A percentile compares a stretch with the other conserved stretches of the same genome.
Evolutionary conservation across 2,113 vertebrate species (phyloP).

Genomic region (Haemorhous mexicanus): DNA sequence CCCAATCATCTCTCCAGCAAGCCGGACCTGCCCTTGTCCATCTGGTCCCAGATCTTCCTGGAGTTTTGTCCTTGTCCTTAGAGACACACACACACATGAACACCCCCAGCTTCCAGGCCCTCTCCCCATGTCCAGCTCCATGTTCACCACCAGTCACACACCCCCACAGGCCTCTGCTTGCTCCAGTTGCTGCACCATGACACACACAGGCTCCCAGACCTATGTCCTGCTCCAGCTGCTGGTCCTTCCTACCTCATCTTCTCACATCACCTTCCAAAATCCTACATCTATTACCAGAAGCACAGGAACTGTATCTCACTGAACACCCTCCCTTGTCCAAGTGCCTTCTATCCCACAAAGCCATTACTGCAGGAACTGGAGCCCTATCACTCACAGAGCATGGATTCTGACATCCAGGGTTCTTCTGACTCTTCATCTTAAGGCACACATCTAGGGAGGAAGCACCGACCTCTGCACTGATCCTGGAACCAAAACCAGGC

Average conservation of each 20-base stretch:
- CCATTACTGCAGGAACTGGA: too few relatives aligned
- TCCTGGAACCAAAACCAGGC: neutral
- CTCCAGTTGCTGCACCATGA: neutral
- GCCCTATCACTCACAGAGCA: fast-evolving
- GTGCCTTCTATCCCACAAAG: neutral
- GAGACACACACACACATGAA: neutral
- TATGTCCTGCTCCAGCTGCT: neutral
- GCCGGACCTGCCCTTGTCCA: neutral
- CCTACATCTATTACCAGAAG: neutral
- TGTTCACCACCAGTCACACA: neutral
- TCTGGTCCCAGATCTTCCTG: neutral
- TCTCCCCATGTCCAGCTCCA: neutral
- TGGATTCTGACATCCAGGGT: neutral
- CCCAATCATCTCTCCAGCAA: neutral
- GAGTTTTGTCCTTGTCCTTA: neutral
- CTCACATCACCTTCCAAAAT: neutral
- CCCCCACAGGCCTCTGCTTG: fast-evolving
- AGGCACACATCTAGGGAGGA: neutral
- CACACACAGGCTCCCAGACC: neutral
- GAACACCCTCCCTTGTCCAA: neutral
- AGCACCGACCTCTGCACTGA: neutral
- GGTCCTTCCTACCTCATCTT: neutral
- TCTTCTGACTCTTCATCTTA: neutral
- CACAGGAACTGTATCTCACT: neutral
- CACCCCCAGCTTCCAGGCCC: neutral